A percentile compares a stretch with the other conserved stretches of the same genome.
Evolutionary conservation across 1,140 invertebrate species (phyloP).

Genomic region (Trachymyrmex cornetzi): DNA sequence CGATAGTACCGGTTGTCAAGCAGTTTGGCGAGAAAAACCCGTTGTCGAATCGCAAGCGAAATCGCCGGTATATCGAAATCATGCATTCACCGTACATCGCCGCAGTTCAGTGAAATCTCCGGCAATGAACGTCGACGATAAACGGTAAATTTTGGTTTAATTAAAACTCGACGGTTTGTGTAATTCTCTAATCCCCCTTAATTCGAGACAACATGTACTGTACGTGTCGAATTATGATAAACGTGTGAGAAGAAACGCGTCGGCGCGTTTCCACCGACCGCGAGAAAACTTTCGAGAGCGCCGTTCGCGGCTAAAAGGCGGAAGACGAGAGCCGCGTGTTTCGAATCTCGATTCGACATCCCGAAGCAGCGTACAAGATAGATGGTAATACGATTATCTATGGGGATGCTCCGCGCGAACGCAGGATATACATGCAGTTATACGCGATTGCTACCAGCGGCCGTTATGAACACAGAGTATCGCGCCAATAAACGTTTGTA

Average conservation of each 20-base stretch:
- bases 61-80: slow-evolving; percentile 32
- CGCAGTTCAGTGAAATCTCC: slow-evolving; percentile 33
- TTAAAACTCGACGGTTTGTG: slow-evolving; percentile 12
- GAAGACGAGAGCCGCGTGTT: slow-evolving; percentile 56
- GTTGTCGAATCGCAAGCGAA: slow-evolving; percentile 37
- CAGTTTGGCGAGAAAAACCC: slow-evolving; percentile 42
- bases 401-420: slow-evolving; percentile 40
- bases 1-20: slow-evolving; percentile 61
- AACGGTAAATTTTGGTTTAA: slow-evolving; percentile 35
- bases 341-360: slow-evolving; percentile 52
- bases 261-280: slow-evolving; percentile 40
- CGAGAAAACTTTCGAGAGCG: slow-evolving; percentile 49
- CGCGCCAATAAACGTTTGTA: slow-evolving; percentile 75
- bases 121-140: slow-evolving; percentile 15
- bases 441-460: slow-evolving; percentile 67
- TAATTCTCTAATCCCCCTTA: slow-evolving; percentile 42
- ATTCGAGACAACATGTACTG: slow-evolving; percentile 12
- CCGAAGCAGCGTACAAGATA: slow-evolving; percentile 50
- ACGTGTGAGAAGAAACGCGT: slow-evolving; percentile 54
- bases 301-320: slow-evolving; percentile 47
- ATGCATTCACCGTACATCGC: neutral
- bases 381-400: slow-evolving; percentile 62
- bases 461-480: slow-evolving; percentile 57
- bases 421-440: slow-evolving; percentile 45
- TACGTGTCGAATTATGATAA: slow-evolving; percentile 38